A percentile compares a stretch with the other conserved stretches of the same genome.
phyloP scores from a whole-genome alignment of 2,797 vertebrate species.

The Lutjanus campechanus region DNA sequence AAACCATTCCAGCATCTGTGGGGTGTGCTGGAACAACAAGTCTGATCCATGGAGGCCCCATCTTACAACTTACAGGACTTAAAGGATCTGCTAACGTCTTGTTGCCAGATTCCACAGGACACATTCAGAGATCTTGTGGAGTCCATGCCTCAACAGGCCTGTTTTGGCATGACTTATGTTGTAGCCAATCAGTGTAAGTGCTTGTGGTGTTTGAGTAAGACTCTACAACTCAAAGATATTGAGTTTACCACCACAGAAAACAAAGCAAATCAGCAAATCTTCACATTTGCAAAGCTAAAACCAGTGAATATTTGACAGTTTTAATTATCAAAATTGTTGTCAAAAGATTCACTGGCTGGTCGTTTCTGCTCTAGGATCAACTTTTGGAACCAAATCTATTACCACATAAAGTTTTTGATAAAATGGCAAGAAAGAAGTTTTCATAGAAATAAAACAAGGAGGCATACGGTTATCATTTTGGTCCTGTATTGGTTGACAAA shows the following conservation, averaged over 20 bases:
- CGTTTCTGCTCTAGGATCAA: background rate
- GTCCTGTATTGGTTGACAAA: slow-evolving; percentile 71
- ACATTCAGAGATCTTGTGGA: too few species aligned
- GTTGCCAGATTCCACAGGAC: too few species aligned
- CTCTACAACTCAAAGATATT: background rate
- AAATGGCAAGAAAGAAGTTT: background rate
- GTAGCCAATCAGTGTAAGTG: too few species aligned
- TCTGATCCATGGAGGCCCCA: too few species aligned
- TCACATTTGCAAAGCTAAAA: background rate
- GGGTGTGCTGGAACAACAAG: too few species aligned
- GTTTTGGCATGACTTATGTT: too few species aligned
- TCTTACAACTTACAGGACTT: too few species aligned
- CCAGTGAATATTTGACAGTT: too few species aligned
- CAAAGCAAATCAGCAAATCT: background rate
- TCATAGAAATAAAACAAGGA: slow-evolving; percentile 44
- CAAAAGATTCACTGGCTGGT: background rate
- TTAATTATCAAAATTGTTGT: background rate
- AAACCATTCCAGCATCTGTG: too few species aligned
- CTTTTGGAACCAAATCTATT: too few species aligned
- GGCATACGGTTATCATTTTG: slow-evolving; percentile 40
- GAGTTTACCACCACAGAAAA: background rate
- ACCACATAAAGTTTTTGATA: background rate
- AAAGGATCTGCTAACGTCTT: too few species aligned
- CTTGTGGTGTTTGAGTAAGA: background rate
- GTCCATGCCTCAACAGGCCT: too few species aligned